phyloP scores from a whole-genome alignment of 30 jellyfish, hydroid and myxozoan species.

The Nemopilema nomurai region DNA sequence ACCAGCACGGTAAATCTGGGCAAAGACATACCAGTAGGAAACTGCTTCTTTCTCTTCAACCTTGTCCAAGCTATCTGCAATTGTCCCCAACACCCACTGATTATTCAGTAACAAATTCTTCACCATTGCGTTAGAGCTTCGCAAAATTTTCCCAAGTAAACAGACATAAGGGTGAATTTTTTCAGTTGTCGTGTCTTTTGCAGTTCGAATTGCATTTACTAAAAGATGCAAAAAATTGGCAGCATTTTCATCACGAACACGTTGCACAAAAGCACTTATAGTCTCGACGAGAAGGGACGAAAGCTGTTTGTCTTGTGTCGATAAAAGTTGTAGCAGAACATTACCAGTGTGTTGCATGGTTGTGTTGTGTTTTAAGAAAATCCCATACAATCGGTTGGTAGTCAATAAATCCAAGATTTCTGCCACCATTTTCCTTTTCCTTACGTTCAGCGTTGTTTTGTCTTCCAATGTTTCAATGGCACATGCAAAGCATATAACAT shows the following conservation, averaged over 20 bases:
- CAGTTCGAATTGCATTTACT: conserved; percentile 5
- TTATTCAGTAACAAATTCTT: conserved; percentile 1
- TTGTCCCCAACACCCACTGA: conserved; percentile 44
- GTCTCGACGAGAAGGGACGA: conserved; percentile 55
- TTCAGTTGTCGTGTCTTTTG: background rate
- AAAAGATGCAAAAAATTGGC: conserved; percentile 27
- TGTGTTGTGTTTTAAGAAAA: conserved; percentile 32
- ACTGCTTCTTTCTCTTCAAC: conserved; percentile 29
- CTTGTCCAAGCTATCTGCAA: conserved; percentile 23
- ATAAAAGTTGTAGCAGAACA: conserved; percentile 46
- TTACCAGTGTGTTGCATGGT: conserved; percentile 49
- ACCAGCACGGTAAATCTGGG: conserved; percentile 48
- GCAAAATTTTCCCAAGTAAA: conserved; percentile 51
- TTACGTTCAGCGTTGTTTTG: conserved; percentile 35
- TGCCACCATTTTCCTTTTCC: conserved; percentile 65
- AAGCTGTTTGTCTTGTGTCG: conserved; percentile 53
- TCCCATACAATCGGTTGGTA: conserved; percentile 40
- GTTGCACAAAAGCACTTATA: conserved; percentile 37
- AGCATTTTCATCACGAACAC: conserved; percentile 46
- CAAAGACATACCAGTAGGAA: conserved; percentile 53
- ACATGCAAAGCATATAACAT: conserved; percentile 80
- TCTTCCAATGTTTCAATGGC: conserved; percentile 81
- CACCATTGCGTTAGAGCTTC: conserved; percentile 34
- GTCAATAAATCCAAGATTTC: conserved; percentile 59
- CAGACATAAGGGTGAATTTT: conserved; percentile 8